A percentile compares a stretch with the other conserved stretches of the same genome.
Evolutionary conservation across 2,888 invertebrate species (phyloP).

Genomic region (Drosophila mayaguana): DNA sequence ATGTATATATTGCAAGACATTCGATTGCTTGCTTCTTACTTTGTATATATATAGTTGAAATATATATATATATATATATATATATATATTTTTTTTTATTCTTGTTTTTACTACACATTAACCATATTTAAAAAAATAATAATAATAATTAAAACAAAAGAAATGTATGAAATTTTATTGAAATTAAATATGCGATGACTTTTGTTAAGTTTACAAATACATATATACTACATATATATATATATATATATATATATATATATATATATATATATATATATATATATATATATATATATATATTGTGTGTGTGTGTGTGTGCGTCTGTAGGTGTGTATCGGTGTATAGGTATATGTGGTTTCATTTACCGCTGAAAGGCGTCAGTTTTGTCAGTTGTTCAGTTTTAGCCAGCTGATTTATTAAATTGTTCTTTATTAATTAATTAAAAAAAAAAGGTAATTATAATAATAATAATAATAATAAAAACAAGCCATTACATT

Average conservation of each 20-base stretch:
- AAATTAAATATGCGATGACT: conserved; percentile 37
- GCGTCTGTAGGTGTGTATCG: background rate
- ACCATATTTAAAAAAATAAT: conserved; percentile 11
- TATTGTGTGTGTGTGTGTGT: rapidly evolving
- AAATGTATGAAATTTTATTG: conserved; percentile 11
- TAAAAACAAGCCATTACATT: conserved; percentile 58
- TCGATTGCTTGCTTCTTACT: conserved; percentile 42
- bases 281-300: background rate
- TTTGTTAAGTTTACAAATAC: conserved; percentile 7
- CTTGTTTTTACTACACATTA: conserved; percentile 10
- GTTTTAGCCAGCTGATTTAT: conserved; percentile 26
- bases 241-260: too few species aligned
- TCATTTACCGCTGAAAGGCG: conserved; percentile 20
- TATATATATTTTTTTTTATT: background rate
- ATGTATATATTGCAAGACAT: conserved; percentile 37
- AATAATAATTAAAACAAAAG: conserved; percentile 11
- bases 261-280: too few species aligned
- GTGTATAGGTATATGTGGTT: background rate
- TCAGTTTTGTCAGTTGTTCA: conserved; percentile 32
- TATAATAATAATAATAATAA: conserved; percentile 57
- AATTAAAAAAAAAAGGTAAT: conserved; percentile 45
- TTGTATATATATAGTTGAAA: conserved; percentile 3
- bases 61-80: conserved; percentile 14
- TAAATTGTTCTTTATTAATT: conserved; percentile 47
- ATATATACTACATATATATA: background rate